Evolutionary conservation across 2,888 invertebrate species (phyloP), one percentile per base, ranked within the genome.

Genomic region (Agelastica alni): DNA sequence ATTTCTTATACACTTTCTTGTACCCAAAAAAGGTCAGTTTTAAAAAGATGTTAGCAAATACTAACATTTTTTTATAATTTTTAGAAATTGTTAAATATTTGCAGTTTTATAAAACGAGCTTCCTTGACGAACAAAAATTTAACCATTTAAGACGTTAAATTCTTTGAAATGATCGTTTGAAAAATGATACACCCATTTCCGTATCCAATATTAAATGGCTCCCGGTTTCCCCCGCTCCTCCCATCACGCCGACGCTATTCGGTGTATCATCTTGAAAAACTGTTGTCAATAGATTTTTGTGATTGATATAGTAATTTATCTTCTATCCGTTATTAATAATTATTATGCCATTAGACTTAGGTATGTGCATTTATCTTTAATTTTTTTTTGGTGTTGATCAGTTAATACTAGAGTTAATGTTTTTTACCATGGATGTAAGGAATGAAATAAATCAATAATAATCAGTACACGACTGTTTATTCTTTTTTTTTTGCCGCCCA

Each of bases 281-380:
- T 34, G 44, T 47, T 47, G 17, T 28, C n/a, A 39, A 31, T 48
- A 47, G 48, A 39, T 30, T 47, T 39, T 48, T 34, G 39, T 39
- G 48, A 48, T 48, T 39, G 22, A 14, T n/a, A 36, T 46, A 13
- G 16, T 20, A 12, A 39, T 39, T 47, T 22, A 37, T 20, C 10
- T 30, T 47, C 37, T 37, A 20, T 32, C 13, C 26, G n/a, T 32
- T 28, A 26, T 39, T 17, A 18, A 20, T 47, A 37, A 20, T 32
- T 28, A 46, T 36, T 13, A 48, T 46, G 36, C 47, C 46, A 47
- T 53, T 53, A 53, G 47, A 41, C 28, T 56, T 63, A 63, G 65
- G 61, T 63, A 63, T 63, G 67, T 69, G 72, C 73, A 74, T 73
- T 74, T 74, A 73, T 68, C 65, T 73, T 72, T 73, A 68, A 70